Evolutionary conservation across 2,888 invertebrate genomes (phyloP).

Genomic region (Pachliopta kotzebuea): DNA sequence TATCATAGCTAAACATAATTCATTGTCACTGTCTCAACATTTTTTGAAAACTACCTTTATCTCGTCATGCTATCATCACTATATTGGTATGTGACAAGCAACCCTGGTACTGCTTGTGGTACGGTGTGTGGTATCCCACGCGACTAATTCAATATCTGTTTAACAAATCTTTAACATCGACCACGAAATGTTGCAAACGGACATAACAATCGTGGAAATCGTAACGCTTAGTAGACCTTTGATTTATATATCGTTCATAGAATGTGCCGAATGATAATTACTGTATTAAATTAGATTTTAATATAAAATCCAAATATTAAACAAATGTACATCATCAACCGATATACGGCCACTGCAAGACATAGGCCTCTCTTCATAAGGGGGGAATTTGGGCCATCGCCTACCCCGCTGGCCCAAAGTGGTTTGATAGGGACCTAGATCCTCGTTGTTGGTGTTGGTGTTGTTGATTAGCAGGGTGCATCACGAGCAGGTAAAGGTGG

Average conservation of each 20-base stretch:
- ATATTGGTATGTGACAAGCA: not conserved
- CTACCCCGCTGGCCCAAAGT: no score
- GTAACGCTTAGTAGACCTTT: conserved; percentile 11
- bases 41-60: not conserved
- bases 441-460: no score
- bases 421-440: no score
- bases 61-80: not conserved
- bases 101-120: not conserved
- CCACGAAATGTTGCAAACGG: conserved; percentile 20
- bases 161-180: conserved; percentile 15
- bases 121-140: conserved; percentile 26
- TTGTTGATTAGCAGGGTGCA: no score
- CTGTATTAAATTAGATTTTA: not conserved
- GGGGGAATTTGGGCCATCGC: no score
- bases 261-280: not conserved
- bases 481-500: no score
- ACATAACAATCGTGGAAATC: conserved; percentile 19
- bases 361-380: no score
- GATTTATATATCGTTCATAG: conserved; percentile 8
- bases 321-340: no score
- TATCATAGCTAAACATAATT: not conserved
- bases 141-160: conserved; percentile 13
- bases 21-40: not conserved
- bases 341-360: no score
- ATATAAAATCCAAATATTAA: not conserved